These are phyloP conservation scores for Polydesmus complanatus DNA, from an alignment of 2,888 invertebrate genomes.

Conservation along the genomic window DNA sequence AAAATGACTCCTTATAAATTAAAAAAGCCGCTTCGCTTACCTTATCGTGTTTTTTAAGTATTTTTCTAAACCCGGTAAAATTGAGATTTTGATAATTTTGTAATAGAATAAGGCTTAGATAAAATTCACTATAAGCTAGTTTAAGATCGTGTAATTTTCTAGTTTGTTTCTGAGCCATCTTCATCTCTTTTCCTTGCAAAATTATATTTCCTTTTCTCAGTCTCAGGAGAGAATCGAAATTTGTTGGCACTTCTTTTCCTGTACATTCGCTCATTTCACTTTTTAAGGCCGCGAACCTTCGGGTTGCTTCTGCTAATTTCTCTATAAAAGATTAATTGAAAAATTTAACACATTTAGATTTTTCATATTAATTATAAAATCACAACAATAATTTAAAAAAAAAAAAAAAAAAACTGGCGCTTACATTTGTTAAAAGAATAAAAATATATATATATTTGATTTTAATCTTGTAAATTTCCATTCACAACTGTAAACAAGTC, in stretches of 20 bases:
- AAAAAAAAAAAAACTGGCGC: too few species aligned
- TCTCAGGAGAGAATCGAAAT: slow-evolving; percentile 5
- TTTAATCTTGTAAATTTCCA: too few species aligned
- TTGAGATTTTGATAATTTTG: slow-evolving; percentile 98
- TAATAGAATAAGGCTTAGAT: slow-evolving; percentile 83
- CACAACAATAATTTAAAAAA: too few species aligned
- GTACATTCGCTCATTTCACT: slow-evolving; percentile 52
- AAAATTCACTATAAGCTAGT: slow-evolving; percentile 96
- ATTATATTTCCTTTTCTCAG: slow-evolving; percentile 15
- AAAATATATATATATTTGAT: too few species aligned
- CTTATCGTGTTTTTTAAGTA: slow-evolving; percentile 98
- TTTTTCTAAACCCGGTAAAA: slow-evolving; percentile 96
- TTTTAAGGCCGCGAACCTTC: slow-evolving; percentile 79
- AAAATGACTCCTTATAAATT: too few species aligned
- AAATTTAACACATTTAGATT: background rate
- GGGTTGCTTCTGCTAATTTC: slow-evolving; percentile 91
- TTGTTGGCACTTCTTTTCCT: slow-evolving; percentile 16
- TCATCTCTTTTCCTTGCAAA: slow-evolving; percentile 13
- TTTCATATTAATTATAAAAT: background rate
- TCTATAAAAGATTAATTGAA: slow-evolving; percentile 46
- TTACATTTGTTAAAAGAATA: too few species aligned
- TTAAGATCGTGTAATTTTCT: slow-evolving; percentile 85
- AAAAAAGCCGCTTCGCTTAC: slow-evolving; percentile 42
- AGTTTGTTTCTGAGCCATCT: slow-evolving; percentile 29
- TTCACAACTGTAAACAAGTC: too few species aligned